Evolutionary conservation across 2,113 vertebrate genomes (phyloP).

Genomic region (Odobenus rosmarus): DNA sequence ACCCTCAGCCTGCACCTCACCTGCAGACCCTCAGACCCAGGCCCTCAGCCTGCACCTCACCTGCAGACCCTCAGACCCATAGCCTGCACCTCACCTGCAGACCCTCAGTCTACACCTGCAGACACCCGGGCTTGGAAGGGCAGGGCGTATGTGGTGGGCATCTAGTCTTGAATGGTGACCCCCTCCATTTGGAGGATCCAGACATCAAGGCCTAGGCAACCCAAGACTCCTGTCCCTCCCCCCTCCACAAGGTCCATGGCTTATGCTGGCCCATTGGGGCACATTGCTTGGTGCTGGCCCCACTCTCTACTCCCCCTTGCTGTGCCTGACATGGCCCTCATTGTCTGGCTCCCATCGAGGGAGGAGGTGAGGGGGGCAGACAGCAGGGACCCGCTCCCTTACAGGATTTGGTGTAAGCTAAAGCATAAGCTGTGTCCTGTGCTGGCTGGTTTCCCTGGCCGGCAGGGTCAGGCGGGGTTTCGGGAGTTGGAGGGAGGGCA

Average conservation of each 20-base stretch:
- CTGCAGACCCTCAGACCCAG: too few species aligned
- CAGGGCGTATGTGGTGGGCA: fast-evolving
- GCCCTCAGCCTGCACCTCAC: too few species aligned
- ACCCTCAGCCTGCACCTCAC: too few species aligned
- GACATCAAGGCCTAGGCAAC: background rate
- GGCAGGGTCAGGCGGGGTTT: background rate
- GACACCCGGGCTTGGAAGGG: background rate
- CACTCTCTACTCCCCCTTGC: background rate
- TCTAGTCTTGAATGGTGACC: background rate
- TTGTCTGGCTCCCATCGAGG: fast-evolving
- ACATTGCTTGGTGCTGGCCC: background rate
- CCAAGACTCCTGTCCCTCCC: too few species aligned
- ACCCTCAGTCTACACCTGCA: too few species aligned
- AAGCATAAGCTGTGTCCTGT: background rate
- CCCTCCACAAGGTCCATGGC: too few species aligned
- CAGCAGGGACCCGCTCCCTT: background rate
- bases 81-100: background rate
- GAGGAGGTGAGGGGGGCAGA: background rate
- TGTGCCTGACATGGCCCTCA: too few species aligned
- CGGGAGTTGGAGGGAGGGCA: background rate
- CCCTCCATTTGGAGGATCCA: background rate
- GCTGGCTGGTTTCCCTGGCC: background rate
- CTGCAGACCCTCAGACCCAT: too few species aligned
- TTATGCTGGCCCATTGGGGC: background rate
- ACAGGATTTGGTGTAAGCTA: background rate